Evolutionary conservation across 2,113 vertebrate genomes (phyloP).

Genomic region (Perognathus longimembris): DNA sequence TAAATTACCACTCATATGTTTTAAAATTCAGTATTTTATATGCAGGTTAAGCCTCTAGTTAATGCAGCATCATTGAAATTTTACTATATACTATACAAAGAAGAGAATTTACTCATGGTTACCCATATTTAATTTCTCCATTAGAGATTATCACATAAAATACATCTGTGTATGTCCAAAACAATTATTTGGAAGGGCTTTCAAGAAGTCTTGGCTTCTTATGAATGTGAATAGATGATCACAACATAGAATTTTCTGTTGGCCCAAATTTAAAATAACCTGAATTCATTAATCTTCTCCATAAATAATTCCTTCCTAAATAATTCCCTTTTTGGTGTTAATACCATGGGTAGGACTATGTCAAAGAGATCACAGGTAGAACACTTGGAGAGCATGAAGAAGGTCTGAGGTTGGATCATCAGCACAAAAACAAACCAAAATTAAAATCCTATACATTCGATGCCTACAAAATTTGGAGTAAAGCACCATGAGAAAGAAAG

Average conservation of each 20-base stretch:
- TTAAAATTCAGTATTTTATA: constrained; percentile 27
- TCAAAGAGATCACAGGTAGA: not conserved
- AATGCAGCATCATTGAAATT: not conserved
- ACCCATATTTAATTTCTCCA: constrained; percentile 29
- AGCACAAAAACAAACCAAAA: not conserved
- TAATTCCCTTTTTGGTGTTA: not conserved
- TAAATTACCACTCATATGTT: not conserved
- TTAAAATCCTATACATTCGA: not conserved
- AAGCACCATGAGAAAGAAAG: not conserved
- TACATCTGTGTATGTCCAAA: not conserved
- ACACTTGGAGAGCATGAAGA: not conserved
- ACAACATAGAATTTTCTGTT: not conserved
- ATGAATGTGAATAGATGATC: not conserved
- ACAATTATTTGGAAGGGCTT: not conserved
- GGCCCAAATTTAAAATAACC: not conserved
- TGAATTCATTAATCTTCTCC: not conserved
- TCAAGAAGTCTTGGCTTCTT: not conserved
- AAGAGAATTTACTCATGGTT: not conserved
- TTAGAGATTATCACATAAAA: not conserved
- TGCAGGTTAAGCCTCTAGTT: not conserved
- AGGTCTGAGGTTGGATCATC: not conserved
- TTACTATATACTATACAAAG: constrained; percentile 48
- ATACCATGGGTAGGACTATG: not conserved
- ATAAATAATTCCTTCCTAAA: not conserved
- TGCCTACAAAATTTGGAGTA: not conserved